Evolutionary conservation across 2,797 vertebrate genomes (phyloP), one percentile per base, ranked within the genome.

Genomic region (Anas bahamensis): DNA sequence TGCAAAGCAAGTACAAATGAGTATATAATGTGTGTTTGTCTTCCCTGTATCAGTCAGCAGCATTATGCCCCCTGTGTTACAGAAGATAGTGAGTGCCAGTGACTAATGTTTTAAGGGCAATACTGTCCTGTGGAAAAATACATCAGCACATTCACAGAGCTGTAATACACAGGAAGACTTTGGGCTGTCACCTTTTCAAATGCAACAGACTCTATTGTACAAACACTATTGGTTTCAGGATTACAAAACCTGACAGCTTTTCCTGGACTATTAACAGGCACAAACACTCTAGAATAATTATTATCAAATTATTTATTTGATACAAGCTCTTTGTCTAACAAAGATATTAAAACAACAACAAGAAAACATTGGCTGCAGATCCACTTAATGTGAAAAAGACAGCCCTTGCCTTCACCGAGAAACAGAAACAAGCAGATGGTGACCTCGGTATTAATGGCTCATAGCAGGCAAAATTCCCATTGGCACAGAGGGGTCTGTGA

Each of bases 401-500:
- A 80, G 75, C 69, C 69, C 68, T 59, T 83, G 50, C 65, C 41
- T 80, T 79, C 69, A 86, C 26, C 55, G 84, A 81, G 87, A 69
- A 89, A n/a, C 83, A 90, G 86, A 90, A 88, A 76, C 29, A 79
- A 90, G 77, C 91, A 96, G 91, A 95, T 91, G 86, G 81, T 59
- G 55, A 94, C 75, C 72, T 86, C 92, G 44, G 86, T 48, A 94
- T 83, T 91, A 95, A 91, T 85, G 88, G 69, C 75, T 90, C 90
- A 72, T 55, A 77, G 90, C 86, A 90, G 68, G 37, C 60, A 28
- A 73, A 88, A 84, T 48, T 92, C 89, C 87, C 76, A 83, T 6
- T 70, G 89, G 88, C 77, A 83, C 64, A 68, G 35, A 86, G 60
- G 44, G 83, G 70, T 77, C 78, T 12, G 3, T 80, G 66, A 86